These are phyloP conservation scores for Serranus cabrilla DNA, from an alignment of 2,797 vertebrate species.

Conservation along the genomic window DNA sequence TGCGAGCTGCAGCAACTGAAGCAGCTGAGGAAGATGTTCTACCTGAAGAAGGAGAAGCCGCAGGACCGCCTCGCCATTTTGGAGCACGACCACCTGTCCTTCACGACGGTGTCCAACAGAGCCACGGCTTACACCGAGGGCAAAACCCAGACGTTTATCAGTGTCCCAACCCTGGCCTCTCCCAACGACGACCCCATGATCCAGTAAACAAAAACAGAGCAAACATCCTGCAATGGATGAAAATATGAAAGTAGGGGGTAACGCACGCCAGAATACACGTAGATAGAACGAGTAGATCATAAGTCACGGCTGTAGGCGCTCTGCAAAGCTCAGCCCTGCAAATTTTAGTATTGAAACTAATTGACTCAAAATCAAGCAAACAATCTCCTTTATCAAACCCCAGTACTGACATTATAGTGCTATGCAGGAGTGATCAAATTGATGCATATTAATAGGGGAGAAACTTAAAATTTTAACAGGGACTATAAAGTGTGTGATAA, in stretches of 20 bases:
- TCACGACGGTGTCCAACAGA: conserved; percentile 90
- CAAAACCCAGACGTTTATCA: conserved; percentile 88
- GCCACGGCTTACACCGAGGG: conserved; percentile 82
- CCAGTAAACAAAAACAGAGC: conserved; percentile 66
- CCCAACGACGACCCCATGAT: conserved; percentile 83
- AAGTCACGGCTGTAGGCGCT: conserved; percentile 29
- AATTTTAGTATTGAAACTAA: conserved; percentile 35
- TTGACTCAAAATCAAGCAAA: conserved; percentile 30
- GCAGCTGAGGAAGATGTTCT: conserved; percentile 96
- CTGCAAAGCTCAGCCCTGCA: conserved; percentile 37
- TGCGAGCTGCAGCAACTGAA: conserved; percentile 97
- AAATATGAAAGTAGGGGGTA: neutral
- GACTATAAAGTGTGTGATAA: conserved; percentile 35
- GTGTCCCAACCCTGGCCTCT: conserved; percentile 69
- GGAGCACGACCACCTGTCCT: conserved; percentile 95
- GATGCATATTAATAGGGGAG: conserved; percentile 47
- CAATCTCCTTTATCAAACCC: conserved; percentile 31
- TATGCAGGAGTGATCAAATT: conserved; percentile 33
- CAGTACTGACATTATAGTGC: conserved; percentile 34
- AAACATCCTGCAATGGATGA: neutral
- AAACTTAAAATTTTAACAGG: conserved; percentile 44
- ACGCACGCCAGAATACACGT: conserved; percentile 11
- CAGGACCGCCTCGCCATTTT: conserved; percentile 92
- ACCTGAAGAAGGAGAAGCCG: conserved; percentile 94
- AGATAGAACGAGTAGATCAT: conserved; percentile 30